Evolutionary conservation across 2,113 vertebrate species (phyloP).

Genomic region (Halcyon senegalensis): DNA sequence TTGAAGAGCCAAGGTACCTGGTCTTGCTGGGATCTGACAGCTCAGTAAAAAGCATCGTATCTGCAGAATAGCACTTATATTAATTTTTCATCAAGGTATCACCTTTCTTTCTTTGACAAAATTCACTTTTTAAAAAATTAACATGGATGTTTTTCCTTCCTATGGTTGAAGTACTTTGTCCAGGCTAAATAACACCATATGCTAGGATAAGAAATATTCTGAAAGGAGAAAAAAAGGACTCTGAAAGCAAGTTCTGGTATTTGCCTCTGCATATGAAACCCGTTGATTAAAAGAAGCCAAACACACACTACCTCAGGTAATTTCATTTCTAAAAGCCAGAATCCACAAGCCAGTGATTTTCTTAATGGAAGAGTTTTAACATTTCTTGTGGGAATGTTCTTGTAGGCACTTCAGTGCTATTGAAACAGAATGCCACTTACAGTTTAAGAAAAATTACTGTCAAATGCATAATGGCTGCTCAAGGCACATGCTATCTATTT

Average conservation of each 20-base stretch:
- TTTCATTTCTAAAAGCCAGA: conserved; percentile 6
- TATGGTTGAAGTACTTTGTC: not conserved
- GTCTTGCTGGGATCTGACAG: not conserved
- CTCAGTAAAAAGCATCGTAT: not conserved
- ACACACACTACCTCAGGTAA: not conserved
- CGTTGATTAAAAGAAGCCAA: not conserved
- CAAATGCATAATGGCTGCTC: conserved; percentile 60
- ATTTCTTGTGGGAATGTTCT: conserved; percentile 45
- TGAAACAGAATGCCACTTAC: conserved; percentile 44
- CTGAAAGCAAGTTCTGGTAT: not conserved
- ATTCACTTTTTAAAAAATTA: not conserved
- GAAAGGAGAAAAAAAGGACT: not conserved
- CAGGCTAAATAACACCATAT: not conserved
- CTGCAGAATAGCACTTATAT: not conserved
- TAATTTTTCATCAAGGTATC: not conserved
- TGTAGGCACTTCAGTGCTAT: not conserved
- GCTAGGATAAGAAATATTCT: not conserved
- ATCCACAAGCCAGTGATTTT: conserved; percentile 24
- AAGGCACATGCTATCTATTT: conserved; percentile 65
- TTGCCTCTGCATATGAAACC: not conserved
- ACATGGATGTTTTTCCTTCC: fast-evolving
- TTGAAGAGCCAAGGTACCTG: not conserved
- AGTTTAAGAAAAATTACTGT: conserved; percentile 62
- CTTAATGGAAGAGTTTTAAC: conserved; percentile 9
- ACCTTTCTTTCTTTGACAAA: not conserved